phyloP scores from a whole-genome alignment of 2,888 invertebrate species.

The Leptothorax acervorum region DNA sequence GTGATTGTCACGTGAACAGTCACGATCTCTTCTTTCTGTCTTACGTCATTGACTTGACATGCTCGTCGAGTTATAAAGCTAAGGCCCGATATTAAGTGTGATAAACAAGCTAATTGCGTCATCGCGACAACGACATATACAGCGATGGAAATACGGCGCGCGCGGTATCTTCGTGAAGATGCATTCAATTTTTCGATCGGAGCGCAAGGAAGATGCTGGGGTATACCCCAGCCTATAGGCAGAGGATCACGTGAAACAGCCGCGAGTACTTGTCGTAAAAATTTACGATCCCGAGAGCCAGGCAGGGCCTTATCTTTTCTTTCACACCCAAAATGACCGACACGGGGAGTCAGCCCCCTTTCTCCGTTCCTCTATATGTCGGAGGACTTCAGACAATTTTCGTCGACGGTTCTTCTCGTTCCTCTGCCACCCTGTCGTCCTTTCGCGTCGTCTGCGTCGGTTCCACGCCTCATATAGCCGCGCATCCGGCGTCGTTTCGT shows the following conservation, averaged over 20 bases:
- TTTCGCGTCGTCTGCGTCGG: conserved; percentile 26
- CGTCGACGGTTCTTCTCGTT: conserved; percentile 50
- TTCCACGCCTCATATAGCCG: conserved; percentile 41
- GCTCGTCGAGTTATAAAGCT: not conserved
- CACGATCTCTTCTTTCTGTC: not conserved
- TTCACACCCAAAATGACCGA: conserved; percentile 76
- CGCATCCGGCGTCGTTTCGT: conserved; percentile 56
- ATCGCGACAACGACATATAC: conserved; percentile 48
- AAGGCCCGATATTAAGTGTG: conserved; percentile 15
- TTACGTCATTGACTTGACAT: not conserved
- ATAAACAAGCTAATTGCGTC: conserved; percentile 66
- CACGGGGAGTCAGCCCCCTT: conserved; percentile 71
- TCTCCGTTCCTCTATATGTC: conserved; percentile 39
- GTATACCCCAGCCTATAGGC: not conserved
- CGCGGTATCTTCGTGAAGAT: conserved; percentile 49
- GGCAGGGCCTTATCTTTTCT: conserved; percentile 70
- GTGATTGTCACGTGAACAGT: not conserved
- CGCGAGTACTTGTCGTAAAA: conserved; percentile 70
- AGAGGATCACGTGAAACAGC: conserved; percentile 71
- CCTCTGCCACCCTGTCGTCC: conserved; percentile 23
- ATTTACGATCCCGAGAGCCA: conserved; percentile 69
- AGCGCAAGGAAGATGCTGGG: conserved; percentile 34
- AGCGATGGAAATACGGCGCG: conserved; percentile 18
- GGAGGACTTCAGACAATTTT: conserved; percentile 71
- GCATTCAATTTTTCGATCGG: conserved; percentile 64